Base-by-base conservation (phyloP, 2,113 vertebrate species). In the Mustela lutreola region DNA sequence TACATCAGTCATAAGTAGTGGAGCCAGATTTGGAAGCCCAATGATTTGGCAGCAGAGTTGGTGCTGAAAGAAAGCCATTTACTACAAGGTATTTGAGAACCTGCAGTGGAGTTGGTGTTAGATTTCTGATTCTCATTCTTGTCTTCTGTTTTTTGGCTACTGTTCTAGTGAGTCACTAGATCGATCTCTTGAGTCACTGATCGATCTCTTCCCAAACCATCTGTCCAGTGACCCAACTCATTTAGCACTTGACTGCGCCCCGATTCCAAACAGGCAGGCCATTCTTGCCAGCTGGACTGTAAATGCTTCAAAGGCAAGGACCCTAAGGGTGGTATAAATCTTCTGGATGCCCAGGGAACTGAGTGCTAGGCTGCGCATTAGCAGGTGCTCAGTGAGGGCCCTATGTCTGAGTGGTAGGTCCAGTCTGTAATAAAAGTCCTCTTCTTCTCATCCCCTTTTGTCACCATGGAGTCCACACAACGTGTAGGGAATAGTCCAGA, bases 331-430 rank as follows among this genome's bases (percentile, higher is more conserved):
- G 60, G 65, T 56, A 15, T 5, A 31, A 22, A 45, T 81, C n/a
- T n/a, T 31, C 53, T 24, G 26, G 19, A 33, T 65, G 36, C 31
- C 36, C 33, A 21, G 1, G 10, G 67, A 50, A 42, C 36, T 1
- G 3, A 50, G 6, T 4, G 0, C 12, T 67, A 11, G 75, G 48
- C 5, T 8, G 48, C 24, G 14, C 11, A 2, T n/a, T 9, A 12
- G 36, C 1, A 5, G 56, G 56, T 33, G 7, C 19, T 39, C 18
- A 4, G 22, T 0, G 4, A 42, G 42, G 2, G 15, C 7, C 65
- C 82, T n/a, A 0, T 3, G 15, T 75, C 83, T 28, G 50, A 67
- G 12, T 48, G 16, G 62, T 15, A 14, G 31, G 36, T 73, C 60
- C 33, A 65, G 26, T 85, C 81, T 96, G 5, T 6, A 58, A 2